Evolutionary conservation across 2,888 invertebrate species (phyloP).

Genomic region (Drosophila anceps): DNA sequence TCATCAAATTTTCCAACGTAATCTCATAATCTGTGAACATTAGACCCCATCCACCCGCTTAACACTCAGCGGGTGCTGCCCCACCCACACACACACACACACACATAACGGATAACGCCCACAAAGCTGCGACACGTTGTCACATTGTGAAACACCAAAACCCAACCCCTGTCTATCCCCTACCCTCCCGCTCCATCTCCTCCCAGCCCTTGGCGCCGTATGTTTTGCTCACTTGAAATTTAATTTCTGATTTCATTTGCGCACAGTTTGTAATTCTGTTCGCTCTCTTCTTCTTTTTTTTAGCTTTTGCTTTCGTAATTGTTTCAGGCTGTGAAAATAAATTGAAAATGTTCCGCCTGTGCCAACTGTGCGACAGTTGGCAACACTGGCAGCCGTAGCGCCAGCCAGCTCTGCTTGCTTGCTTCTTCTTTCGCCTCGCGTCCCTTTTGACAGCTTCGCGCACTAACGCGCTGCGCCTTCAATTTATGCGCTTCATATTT

Average conservation of each 20-base stretch:
- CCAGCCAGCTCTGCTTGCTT: slow-evolving; percentile 15
- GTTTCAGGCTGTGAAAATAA: slow-evolving; percentile 80
- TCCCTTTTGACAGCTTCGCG: slow-evolving; percentile 76
- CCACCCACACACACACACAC: slow-evolving; percentile 26
- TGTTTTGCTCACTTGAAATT: slow-evolving; percentile 77
- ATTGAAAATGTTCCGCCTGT: slow-evolving; percentile 69
- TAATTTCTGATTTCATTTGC: slow-evolving; percentile 80
- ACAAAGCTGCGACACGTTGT: slow-evolving; percentile 50
- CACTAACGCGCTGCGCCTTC: slow-evolving; percentile 64
- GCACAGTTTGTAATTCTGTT: slow-evolving; percentile 64
- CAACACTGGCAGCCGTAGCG: slow-evolving; percentile 26
- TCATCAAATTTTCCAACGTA: slow-evolving; percentile 48
- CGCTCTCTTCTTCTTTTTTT: slow-evolving; percentile 15
- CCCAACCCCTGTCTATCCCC: no score
- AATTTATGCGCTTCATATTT: slow-evolving; percentile 69
- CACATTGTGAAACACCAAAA: slow-evolving; percentile 33
- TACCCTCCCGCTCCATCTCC: not conserved
- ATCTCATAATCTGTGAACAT: slow-evolving; percentile 57
- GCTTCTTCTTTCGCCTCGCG: slow-evolving; percentile 30
- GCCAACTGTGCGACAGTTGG: slow-evolving; percentile 69
- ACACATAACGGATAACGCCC: slow-evolving; percentile 24
- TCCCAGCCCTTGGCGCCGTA: slow-evolving; percentile 56
- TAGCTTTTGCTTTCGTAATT: slow-evolving; percentile 58
- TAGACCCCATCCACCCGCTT: slow-evolving; percentile 17
- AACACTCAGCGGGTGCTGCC: slow-evolving; percentile 46